Evolutionary conservation across 2,797 vertebrate genomes (phyloP), one percentile per base, ranked within the genome.

Genomic region (Sorex maritimensis): DNA sequence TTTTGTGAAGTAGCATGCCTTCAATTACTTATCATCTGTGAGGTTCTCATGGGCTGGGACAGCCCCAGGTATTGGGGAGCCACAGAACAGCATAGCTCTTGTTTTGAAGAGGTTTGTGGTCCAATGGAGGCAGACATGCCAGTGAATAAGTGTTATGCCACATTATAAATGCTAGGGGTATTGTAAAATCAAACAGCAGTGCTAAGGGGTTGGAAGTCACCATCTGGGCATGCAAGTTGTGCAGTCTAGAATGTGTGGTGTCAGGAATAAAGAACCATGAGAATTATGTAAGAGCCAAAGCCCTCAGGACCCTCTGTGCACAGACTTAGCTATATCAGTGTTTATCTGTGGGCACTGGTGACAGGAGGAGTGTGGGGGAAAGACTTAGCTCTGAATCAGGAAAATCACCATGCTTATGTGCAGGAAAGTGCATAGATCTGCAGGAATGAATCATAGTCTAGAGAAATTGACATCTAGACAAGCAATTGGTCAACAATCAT

Each of bases 141-240:
- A 88, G 49, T 6, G 46, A 46, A 68, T 67, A 89, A 84, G 38
- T 14, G 44, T 14, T 83, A 79, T 65, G 38, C 5, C 19, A 0
- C 77, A 49, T 77, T 58, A 89, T 61, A 67, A 79, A 80, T 69
- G 61, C 30, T 61, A 0, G 6, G 34, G 82, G 38, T 38, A 30
- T 13, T 73, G 2, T 78, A 41, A 72, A 85, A 38, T 63, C 55
- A 82, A 86, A 75, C 17, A 73, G 23, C 28, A 23, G 21, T 23
- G 72, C 77, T 87, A 65, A 93, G 26, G 24, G 26, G 15, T 46
- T 86, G 24, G 44, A 81, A 38, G 71, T 17, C 79, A 55, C 30
- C 24, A 46, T 0, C 17, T 63, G 44, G 61, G 9, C 55, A 88
- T 65, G 21, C 44, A 68, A 63, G 38, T 14, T 75, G 38, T 75